Evolutionary conservation across 2,113 vertebrate species (phyloP).

Genomic region (Datnioides undecimradiatus): DNA sequence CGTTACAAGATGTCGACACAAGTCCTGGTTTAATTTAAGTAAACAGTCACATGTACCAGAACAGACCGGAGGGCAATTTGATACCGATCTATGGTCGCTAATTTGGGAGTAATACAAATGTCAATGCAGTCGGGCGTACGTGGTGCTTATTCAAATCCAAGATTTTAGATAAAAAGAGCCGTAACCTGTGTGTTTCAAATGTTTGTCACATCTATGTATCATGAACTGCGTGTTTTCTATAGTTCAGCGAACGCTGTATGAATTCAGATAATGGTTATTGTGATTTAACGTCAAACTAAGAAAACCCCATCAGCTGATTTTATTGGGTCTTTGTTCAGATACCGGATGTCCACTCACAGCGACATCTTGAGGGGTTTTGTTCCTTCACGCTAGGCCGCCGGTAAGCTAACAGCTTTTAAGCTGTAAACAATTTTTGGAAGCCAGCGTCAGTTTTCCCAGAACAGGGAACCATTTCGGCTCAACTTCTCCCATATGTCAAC

Average conservation of each 20-base stretch:
- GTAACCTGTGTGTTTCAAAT: not conserved
- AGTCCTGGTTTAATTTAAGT: not conserved
- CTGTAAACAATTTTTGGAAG: constrained; percentile 2
- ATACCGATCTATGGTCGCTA: accelerated
- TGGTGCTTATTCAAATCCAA: not conserved
- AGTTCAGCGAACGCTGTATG: accelerated
- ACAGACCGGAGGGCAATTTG: accelerated
- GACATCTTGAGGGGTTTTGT: constrained; percentile 57
- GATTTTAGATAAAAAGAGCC: not conserved
- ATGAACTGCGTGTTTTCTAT: accelerated
- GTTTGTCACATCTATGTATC: accelerated
- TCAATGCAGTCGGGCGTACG: not conserved
- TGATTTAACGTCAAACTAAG: accelerated
- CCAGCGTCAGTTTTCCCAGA: accelerated
- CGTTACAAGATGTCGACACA: constrained; percentile 10
- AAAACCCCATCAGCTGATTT: constrained; percentile 48
- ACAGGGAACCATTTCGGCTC: accelerated
- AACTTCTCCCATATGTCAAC: not conserved
- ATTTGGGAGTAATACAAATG: not conserved
- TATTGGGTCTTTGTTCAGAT: constrained; percentile 75
- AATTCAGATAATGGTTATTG: not conserved
- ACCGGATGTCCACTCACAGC: constrained; percentile 71
- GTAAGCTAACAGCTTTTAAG: constrained; percentile 39
- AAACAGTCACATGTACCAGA: not conserved
- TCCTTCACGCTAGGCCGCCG: constrained; percentile 60